phyloP scores from a whole-genome alignment of 2,888 invertebrate genomes.

The Onthophagus sagittarius region DNA sequence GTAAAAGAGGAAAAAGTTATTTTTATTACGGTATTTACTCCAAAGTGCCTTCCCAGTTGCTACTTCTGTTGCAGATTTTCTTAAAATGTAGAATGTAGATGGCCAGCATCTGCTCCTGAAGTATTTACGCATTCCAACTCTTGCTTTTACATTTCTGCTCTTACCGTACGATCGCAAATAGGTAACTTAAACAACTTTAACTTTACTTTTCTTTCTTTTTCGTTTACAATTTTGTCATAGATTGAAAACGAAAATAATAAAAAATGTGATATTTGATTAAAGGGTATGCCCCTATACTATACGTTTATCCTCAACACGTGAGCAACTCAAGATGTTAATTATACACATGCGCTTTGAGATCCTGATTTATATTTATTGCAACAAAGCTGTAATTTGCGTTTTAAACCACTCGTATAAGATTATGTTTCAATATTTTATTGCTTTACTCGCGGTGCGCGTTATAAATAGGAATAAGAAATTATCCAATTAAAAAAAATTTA shows the following conservation, averaged over 20 bases:
- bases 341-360: background rate
- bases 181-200: background rate
- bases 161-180: background rate
- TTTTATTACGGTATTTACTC: slow-evolving; percentile 23
- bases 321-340: background rate
- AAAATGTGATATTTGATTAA: too few species aligned
- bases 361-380: background rate
- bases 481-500: background rate
- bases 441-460: background rate
- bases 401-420: background rate
- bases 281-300: too few species aligned
- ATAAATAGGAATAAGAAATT: background rate
- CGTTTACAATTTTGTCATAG: background rate
- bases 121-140: background rate
- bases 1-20: slow-evolving; percentile 19
- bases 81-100: background rate
- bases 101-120: background rate
- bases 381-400: too few species aligned
- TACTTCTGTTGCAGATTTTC: background rate
- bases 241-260: too few species aligned
- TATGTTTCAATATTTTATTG: background rate
- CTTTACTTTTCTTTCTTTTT: background rate
- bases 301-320: background rate
- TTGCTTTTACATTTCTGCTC: background rate
- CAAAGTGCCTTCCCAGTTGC: background rate